These are phyloP conservation scores for Troides helena DNA, from an alignment of 2,888 invertebrate genomes.

Conservation along the genomic window DNA sequence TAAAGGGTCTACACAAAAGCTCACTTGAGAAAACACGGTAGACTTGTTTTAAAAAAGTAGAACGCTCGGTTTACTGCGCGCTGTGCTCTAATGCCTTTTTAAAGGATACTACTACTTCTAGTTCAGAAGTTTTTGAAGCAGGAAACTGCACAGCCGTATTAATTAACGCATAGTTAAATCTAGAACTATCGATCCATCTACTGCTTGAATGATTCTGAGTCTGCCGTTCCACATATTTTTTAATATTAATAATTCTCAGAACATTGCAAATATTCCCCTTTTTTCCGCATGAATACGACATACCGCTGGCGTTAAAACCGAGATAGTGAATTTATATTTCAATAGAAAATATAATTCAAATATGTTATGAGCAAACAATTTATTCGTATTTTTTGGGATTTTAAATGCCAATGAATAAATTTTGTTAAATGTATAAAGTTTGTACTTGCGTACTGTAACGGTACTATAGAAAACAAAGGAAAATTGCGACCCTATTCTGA, in stretches of 20 bases:
- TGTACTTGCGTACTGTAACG: neutral
- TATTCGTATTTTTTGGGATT: neutral
- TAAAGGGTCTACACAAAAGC: neutral
- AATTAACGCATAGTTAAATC: constrained; percentile 18
- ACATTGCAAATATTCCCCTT: constrained; percentile 1
- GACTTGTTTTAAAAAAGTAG: neutral
- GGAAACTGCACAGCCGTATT: constrained; percentile 11
- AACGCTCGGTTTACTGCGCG: neutral
- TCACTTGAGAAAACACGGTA: neutral
- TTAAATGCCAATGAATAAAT: neutral
- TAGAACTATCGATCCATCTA: constrained; percentile 8
- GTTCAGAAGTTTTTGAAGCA: constrained; percentile 6
- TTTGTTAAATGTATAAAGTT: neutral
- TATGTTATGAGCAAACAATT: neutral
- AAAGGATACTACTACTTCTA: constrained; percentile 1
- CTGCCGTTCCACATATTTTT: constrained; percentile 6
- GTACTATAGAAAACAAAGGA: neutral
- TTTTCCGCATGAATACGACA: constrained; percentile 13
- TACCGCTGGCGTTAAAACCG: neutral
- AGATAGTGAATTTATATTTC: neutral
- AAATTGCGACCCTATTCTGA: constrained; percentile 16
- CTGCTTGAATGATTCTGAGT: constrained; percentile 7
- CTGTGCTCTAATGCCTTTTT: constrained; percentile 4
- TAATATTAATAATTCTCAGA: constrained; percentile 2
- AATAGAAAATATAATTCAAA: neutral